phyloP scores from a whole-genome alignment of 2,797 vertebrate species.

The Trematomus bernacchii region DNA sequence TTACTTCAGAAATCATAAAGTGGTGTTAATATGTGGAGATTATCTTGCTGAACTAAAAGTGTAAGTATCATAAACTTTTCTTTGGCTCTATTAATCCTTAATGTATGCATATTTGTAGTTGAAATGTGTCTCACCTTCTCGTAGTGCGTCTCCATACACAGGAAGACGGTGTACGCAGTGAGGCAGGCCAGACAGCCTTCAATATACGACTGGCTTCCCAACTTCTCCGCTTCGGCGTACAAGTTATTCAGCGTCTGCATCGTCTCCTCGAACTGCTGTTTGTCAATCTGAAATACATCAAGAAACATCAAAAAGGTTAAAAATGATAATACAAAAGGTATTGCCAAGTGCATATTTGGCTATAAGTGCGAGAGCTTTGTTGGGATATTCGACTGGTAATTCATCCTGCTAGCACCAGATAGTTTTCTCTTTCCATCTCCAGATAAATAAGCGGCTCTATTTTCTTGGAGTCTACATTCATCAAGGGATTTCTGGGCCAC shows the following conservation, averaged over 20 bases:
- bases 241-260: conserved; percentile 92
- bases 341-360: conserved; percentile 15
- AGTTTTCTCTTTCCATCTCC: conserved; percentile 38
- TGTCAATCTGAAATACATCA: conserved; percentile 87
- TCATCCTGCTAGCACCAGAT: conserved; percentile 38
- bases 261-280: conserved; percentile 97
- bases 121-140: conserved; percentile 88
- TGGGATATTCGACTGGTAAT: conserved; percentile 39
- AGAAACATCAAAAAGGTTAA: conserved; percentile 10
- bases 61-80: too few species aligned
- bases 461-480: conserved; percentile 58
- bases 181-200: conserved; percentile 96
- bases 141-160: conserved; percentile 99
- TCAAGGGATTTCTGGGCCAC: conserved; percentile 57
- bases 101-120: neutral
- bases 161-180: conserved; percentile 95
- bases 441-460: conserved; percentile 54
- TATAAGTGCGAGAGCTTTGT: conserved; percentile 11
- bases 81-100: too few species aligned
- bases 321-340: neutral
- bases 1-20: too few species aligned
- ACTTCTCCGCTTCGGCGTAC: conserved; percentile 95
- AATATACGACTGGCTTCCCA: conserved; percentile 94
- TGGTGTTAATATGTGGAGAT: too few species aligned
- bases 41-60: too few species aligned